These are phyloP conservation scores for Thymallus thymallus DNA, from an alignment of 2,113 vertebrate genomes.

Conservation along the genomic window DNA sequence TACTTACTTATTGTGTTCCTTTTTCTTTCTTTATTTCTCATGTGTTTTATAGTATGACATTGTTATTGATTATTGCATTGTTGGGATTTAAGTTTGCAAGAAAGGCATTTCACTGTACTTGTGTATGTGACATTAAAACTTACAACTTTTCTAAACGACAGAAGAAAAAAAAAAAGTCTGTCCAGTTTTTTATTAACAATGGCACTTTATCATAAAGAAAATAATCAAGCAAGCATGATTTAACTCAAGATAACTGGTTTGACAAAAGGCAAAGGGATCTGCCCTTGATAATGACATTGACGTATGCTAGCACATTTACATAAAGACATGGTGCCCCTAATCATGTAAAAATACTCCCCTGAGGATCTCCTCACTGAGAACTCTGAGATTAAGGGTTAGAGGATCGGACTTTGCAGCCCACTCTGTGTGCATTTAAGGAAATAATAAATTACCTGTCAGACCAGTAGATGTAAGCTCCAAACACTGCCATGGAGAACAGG, in stretches of 20 bases:
- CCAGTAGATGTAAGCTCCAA: slow-evolving; percentile 99
- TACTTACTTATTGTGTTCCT: too few species aligned
- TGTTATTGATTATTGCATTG: too few species aligned
- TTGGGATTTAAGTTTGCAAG: too few species aligned
- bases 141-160: neutral
- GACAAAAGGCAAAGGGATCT: slow-evolving; percentile 45
- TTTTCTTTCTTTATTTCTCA: too few species aligned
- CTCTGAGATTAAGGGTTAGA: slow-evolving; percentile 76
- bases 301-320: slow-evolving; percentile 51
- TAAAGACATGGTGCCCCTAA: slow-evolving; percentile 53
- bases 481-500: slow-evolving; percentile 97
- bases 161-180: neutral
- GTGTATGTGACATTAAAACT: too few species aligned
- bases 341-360: slow-evolving; percentile 50
- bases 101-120: too few species aligned
- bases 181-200: neutral
- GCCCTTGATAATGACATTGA: slow-evolving; percentile 54
- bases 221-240: slow-evolving; percentile 2
- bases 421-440: slow-evolving; percentile 79
- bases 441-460: slow-evolving; percentile 99
- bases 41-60: too few species aligned
- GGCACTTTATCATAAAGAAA: neutral
- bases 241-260: slow-evolving; percentile 37
- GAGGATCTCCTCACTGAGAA: slow-evolving; percentile 57
- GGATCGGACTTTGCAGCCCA: slow-evolving; percentile 71